phyloP scores from a whole-genome alignment of 2,888 invertebrate species.

The Mesoligia furuncula region DNA sequence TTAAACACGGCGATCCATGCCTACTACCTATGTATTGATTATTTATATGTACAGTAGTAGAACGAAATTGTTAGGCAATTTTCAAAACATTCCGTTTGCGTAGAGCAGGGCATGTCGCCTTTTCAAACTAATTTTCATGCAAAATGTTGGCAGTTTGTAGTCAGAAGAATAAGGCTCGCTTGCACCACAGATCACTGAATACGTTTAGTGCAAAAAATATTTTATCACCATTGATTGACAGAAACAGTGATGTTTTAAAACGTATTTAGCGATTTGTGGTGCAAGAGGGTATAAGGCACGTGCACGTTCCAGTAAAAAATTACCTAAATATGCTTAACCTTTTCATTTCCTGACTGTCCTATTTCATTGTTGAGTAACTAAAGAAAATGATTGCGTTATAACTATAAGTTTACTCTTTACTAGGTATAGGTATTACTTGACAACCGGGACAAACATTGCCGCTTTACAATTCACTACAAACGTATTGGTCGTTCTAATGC shows the following conservation, averaged over 20 bases:
- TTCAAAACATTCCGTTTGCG: slow-evolving; percentile 35
- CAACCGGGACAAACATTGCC: neutral
- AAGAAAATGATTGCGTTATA: neutral
- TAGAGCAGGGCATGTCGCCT: neutral
- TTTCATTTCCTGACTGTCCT: slow-evolving; percentile 17
- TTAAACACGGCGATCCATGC: slow-evolving; percentile 3
- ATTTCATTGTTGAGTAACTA: slow-evolving; percentile 21
- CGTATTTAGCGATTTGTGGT: neutral
- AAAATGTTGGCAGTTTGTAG: slow-evolving; percentile 1
- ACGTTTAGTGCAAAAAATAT: neutral
- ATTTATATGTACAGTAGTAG: neutral
- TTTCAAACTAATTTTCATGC: neutral
- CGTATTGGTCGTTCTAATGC: neutral
- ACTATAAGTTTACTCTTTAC: neutral
- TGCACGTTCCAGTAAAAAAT: slow-evolving; percentile 1
- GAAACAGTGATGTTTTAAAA: neutral
- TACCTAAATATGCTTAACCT: neutral
- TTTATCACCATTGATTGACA: neutral
- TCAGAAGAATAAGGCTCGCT: slow-evolving; percentile 6
- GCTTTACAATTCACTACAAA: neutral
- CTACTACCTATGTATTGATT: neutral
- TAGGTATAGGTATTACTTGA: slow-evolving; percentile 9
- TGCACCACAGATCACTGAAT: neutral
- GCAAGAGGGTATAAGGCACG: too few species aligned
- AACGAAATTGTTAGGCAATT: slow-evolving; percentile 27